These are phyloP conservation scores for Dermatemys mawii DNA, from an alignment of 2,113 vertebrate genomes.

Conservation along the genomic window DNA sequence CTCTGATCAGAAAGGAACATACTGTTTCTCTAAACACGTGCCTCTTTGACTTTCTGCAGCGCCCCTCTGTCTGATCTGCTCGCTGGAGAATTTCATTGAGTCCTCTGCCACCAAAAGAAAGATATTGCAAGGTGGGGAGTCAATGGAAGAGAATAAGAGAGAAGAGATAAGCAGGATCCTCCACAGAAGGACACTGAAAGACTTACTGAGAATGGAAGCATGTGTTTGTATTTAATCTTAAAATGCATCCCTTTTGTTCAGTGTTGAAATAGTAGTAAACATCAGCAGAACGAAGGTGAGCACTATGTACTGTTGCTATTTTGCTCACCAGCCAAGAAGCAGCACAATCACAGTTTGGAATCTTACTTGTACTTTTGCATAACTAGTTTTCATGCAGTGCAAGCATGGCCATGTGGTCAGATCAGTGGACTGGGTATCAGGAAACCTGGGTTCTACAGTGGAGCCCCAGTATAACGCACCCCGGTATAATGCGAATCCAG, in stretches of 20 bases:
- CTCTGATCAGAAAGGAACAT: background rate
- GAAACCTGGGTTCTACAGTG: background rate
- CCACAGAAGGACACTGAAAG: background rate
- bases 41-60: background rate
- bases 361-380: rapidly evolving
- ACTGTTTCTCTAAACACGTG: background rate
- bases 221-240: background rate
- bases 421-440: background rate
- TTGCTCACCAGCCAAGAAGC: constrained; percentile 2
- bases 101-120: background rate
- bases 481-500: too few relatives aligned
- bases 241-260: background rate
- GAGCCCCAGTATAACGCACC: too few relatives aligned
- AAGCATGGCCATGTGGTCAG: background rate
- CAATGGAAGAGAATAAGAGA: background rate
- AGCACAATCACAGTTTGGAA: background rate
- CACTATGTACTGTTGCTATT: background rate
- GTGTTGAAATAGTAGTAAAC: background rate
- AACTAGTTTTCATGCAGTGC: background rate
- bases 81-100: too few relatives aligned
- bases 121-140: background rate
- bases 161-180: background rate
- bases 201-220: background rate
- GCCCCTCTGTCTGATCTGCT: background rate
- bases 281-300: background rate